Base-by-base conservation (phyloP, 2,888 invertebrate genomes). In the Metacarcinus magister region DNA sequence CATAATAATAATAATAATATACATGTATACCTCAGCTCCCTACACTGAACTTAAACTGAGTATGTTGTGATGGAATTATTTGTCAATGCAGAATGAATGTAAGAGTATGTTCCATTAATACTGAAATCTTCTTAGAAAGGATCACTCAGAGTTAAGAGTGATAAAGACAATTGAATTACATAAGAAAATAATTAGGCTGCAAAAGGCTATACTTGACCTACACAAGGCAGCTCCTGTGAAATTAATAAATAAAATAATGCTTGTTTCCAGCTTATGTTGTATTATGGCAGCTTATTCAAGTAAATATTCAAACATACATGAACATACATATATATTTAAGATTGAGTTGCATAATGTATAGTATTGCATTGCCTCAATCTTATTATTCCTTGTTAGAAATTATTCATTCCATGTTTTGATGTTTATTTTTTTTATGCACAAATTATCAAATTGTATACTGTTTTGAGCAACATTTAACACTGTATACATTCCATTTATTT, bases 1-100 rank as follows among this genome's bases (percentile, higher is more conserved):
- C n/a, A 39, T 39, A 39, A n/a, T n/a, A 39, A 39, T 39, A 39
- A 39, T 39, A 39, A 39, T 39, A 39, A 39, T 39, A 39, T 39
- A 39, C 39, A 39, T 39, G 2, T 39, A 39, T 39, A 39, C 39
- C 39, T 39, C 39, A 39, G 0, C 39, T 39, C 39, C 39, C 39
- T 39, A 39, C 39, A 39, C 39, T 39, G 39, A 39, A 39, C 39
- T 39, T 39, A 28, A 75, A 75, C 75, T 28, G n/a, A 75, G 75
- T 28, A 28, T 75, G 75, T 75, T 75, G 75, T n/a, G 75, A 75
- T 75, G n/a, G 75, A 75, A 75, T 75, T 75, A 10, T n/a, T 75
- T 28, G 28, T 75, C 28, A 28, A 28, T n/a, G 28, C 28, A 75
- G 75, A 60, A 60, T 75, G 75, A 7, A 75, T 28, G 75, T 8